Conservation (phyloP, 1,140 invertebrate species). For the Pseudomyrmex cubaensis region DNA sequence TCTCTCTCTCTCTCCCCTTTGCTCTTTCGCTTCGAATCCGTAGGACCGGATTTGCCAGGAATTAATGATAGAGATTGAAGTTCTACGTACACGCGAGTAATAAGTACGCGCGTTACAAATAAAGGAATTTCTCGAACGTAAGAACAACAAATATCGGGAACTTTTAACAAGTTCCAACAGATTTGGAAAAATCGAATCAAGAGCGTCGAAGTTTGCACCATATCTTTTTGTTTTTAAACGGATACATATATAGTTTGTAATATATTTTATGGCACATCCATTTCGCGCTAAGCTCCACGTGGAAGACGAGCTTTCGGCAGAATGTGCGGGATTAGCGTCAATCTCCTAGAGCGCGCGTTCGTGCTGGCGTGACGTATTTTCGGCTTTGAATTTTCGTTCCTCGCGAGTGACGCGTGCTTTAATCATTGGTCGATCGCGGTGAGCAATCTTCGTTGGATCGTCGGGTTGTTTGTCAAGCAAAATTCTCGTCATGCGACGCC, state of each 20-base stretch:
- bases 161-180: neutral
- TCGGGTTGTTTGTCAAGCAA: constrained; percentile 73
- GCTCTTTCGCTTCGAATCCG: neutral
- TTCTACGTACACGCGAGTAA: neutral
- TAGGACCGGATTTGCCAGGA: constrained; percentile 70
- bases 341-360: constrained; percentile 61
- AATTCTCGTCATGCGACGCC: constrained; percentile 63
- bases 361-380: constrained; percentile 65
- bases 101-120: neutral
- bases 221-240: no score
- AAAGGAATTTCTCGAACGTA: neutral
- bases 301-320: constrained; percentile 20
- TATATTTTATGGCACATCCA: neutral
- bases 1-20: neutral
- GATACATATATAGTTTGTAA: neutral
- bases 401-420: constrained; percentile 45
- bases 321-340: constrained; percentile 55
- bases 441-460: constrained; percentile 74
- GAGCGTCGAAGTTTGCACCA: neutral
- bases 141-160: neutral
- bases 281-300: constrained; percentile 16
- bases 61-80: constrained; percentile 70
- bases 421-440: constrained; percentile 67
- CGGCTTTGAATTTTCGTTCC: constrained; percentile 67
- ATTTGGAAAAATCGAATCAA: neutral